Evolutionary conservation across 1,140 invertebrate genomes (phyloP).

Genomic region (Octopus bimaculoides): DNA sequence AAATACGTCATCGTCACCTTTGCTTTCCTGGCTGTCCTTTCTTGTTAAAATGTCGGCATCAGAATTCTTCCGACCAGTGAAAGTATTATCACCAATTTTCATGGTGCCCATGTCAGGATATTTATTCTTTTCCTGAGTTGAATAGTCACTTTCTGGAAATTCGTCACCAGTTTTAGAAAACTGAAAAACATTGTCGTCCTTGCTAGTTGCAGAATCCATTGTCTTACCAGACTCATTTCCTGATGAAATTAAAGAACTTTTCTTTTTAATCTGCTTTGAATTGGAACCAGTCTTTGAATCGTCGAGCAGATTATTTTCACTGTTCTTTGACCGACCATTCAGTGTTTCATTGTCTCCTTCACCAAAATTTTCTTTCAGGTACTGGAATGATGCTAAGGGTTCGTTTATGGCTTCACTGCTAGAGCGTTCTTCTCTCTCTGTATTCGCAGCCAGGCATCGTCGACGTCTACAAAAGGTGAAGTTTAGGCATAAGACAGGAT

Average conservation of each 20-base stretch:
- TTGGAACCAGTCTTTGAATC: neutral
- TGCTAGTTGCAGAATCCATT: neutral
- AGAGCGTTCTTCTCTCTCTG: neutral
- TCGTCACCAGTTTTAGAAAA: neutral
- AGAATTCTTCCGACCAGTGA: neutral
- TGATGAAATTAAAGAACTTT: neutral
- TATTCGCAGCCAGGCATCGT: neutral
- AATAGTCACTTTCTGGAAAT: neutral
- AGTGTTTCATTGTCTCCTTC: neutral
- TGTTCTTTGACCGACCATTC: neutral
- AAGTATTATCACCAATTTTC: neutral
- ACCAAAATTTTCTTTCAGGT: neutral
- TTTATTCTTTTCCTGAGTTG: neutral
- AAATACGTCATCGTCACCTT: constrained; percentile 3
- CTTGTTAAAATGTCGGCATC: neutral
- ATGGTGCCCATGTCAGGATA: neutral
- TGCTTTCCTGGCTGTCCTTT: neutral
- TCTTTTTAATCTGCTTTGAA: neutral
- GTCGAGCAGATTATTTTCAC: neutral
- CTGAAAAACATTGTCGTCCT: constrained; percentile 5
- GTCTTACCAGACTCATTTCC: neutral
- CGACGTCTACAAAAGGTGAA: constrained; percentile 9
- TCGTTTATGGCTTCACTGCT: neutral
- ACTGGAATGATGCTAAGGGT: neutral
- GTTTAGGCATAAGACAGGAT: constrained; percentile 2